Base-by-base conservation (phyloP, 2,113 vertebrate genomes). In the Pseudorectes ferrugineus region DNA sequence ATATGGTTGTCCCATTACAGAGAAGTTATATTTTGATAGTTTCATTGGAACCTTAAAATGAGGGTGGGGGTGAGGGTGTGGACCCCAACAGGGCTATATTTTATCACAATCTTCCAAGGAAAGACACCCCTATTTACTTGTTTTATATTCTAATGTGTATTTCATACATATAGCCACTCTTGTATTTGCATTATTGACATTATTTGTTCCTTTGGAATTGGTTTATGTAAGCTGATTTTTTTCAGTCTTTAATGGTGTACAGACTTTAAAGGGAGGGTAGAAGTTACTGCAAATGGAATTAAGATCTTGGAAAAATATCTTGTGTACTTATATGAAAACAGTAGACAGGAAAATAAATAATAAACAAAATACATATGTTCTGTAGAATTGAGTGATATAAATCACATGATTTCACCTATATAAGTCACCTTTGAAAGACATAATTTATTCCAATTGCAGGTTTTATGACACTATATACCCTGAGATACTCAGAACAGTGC, bases 61-160 rank as follows among this genome's bases (percentile, higher is more conserved):
- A 45, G 10, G 4, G 5, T 49, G 19, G 14, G 20, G 9, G 5
- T 49, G 19, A 11, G 20, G 9, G 3, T n/a, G 9, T 7, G 12
- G 11, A 73, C 24, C 20, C 5, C 15, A 58, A 10, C 6, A 51
- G 4, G 4, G 2, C 5, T 77, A 38, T 26, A 38, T 28, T 81
- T 80, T 28, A 35, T 58, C 7, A 15, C 23, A 46, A 5, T 33
- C 49, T 83, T 36, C 12, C 19, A 42, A 29, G 14, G 13, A 63
- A 71, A 87, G 4, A 33, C 33, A 48, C 0, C 0, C 1, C 0
- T 77, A 91, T 86, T 66, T 9, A 26, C 6, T 51, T 48, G 12
- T 12, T 67, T 82, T 65, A 10, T n/a, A 35, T 87, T 91, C 9
- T 74, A 81, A 36, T 14, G 0, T 14, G 3, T n/a, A n/a, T 59